Evolutionary conservation across 2,888 invertebrate species (phyloP).

Genomic region (Drosophila acutilabella): DNA sequence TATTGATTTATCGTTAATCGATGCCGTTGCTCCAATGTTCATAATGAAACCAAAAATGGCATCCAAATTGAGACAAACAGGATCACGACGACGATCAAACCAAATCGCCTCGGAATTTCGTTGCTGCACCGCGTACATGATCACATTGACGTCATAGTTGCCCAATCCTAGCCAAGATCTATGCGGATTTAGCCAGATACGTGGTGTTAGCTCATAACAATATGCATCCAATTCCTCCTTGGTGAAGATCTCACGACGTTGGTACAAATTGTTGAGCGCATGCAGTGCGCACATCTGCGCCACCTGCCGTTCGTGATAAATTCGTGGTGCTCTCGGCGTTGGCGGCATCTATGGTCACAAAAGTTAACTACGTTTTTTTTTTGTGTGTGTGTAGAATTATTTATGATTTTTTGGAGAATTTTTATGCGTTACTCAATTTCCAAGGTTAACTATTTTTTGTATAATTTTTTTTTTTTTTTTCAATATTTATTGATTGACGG

Average conservation of each 20-base stretch:
- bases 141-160: slow-evolving; percentile 98
- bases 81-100: slow-evolving; percentile 54
- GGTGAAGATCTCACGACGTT: slow-evolving; percentile 27
- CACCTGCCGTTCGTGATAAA: slow-evolving; percentile 52
- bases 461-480: slow-evolving; percentile 1
- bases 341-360: not conserved
- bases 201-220: slow-evolving; percentile 47
- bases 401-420: slow-evolving; percentile 5
- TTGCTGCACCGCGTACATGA: slow-evolving; percentile 95
- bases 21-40: slow-evolving; percentile 19
- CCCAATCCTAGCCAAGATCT: slow-evolving; percentile 95
- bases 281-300: slow-evolving; percentile 51
- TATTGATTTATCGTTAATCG: not conserved
- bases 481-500: slow-evolving; percentile 29
- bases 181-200: slow-evolving; percentile 83
- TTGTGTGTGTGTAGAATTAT: not conserved
- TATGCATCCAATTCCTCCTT: slow-evolving; percentile 47
- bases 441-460: slow-evolving; percentile 7
- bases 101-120: slow-evolving; percentile 92
- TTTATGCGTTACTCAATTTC: slow-evolving; percentile 5
- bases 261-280: slow-evolving; percentile 54
- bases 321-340: not conserved
- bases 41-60: slow-evolving; percentile 53
- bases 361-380: not conserved
- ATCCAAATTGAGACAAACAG: slow-evolving; percentile 36